phyloP scores from a whole-genome alignment of 2,888 invertebrate species.

The Polymixis lichenea region DNA sequence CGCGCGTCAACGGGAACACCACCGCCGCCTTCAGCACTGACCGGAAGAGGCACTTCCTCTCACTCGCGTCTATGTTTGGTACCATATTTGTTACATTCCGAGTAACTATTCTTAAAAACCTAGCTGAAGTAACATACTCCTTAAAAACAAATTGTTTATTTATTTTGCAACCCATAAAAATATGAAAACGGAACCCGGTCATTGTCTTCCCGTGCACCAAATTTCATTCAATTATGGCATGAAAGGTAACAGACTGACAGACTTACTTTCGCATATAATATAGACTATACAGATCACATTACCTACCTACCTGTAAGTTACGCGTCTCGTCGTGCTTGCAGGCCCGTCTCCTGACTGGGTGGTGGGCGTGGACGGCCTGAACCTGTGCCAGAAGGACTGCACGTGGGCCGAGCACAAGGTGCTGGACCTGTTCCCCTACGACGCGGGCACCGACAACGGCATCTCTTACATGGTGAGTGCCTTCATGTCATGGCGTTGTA shows the following conservation, averaged over 20 bases:
- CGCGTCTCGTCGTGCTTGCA: constrained; percentile 69
- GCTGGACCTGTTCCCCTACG: constrained; percentile 97
- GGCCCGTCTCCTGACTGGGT: constrained; percentile 99
- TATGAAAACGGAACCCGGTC: not conserved
- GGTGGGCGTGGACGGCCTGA: constrained; percentile 96
- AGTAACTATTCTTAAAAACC: not conserved
- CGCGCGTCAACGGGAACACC: constrained; percentile 96
- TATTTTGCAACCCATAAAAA: not conserved
- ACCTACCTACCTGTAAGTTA: not conserved
- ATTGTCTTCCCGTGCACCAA: not conserved
- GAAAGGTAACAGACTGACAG: not conserved
- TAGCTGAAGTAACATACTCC: not conserved
- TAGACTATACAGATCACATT: not conserved
- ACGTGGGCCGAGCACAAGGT: constrained; percentile 96
- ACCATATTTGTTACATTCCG: constrained; percentile 58
- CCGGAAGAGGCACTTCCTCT: constrained; percentile 95
- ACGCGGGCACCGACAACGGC: constrained; percentile 98
- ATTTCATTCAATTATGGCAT: not conserved
- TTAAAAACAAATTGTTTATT: not conserved
- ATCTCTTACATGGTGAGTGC: constrained; percentile 95
- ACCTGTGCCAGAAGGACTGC: constrained; percentile 97
- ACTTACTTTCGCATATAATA: not conserved
- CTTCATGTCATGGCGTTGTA: too few species aligned
- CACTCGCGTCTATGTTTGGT: constrained; percentile 97
- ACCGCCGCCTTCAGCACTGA: constrained; percentile 96